Percentiles rank a stretch among this genome's conserved stretches.
Conservation (phyloP, 2,113 vertebrate genomes). For the Austrofundulus limnaeus region DNA sequence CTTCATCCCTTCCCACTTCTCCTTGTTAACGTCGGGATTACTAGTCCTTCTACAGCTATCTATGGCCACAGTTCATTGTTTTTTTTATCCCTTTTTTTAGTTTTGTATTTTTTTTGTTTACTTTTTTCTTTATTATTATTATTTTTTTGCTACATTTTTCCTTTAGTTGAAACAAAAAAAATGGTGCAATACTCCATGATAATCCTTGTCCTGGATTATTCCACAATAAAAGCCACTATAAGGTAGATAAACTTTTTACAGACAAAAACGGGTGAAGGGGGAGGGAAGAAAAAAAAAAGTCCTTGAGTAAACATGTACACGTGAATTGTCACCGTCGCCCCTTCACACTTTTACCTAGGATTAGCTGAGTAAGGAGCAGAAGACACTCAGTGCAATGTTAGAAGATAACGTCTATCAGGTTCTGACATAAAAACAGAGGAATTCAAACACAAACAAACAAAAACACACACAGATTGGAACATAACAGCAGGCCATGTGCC, state of each 20-base stretch:
- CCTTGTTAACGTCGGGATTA: constrained; percentile 63
- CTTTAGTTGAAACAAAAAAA: constrained; percentile 83
- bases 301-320: constrained; percentile 99
- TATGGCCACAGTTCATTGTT: constrained; percentile 88
- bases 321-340: constrained; percentile 88
- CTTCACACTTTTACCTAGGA: constrained; percentile 81
- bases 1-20: constrained; percentile 73
- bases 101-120: constrained; percentile 9
- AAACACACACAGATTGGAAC: constrained; percentile 73
- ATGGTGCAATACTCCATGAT: constrained; percentile 91
- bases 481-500: constrained; percentile 53
- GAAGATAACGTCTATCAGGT: constrained; percentile 80
- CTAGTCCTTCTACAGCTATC: constrained; percentile 77
- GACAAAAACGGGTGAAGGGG: constrained; percentile 56
- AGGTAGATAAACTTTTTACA: constrained; percentile 92
- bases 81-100: constrained; percentile 66
- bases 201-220: constrained; percentile 85
- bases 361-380: constrained; percentile 87
- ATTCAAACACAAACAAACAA: constrained; percentile 70
- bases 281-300: constrained; percentile 79
- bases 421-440: constrained; percentile 60
- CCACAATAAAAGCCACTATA: constrained; percentile 93
- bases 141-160: constrained; percentile 37
- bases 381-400: constrained; percentile 98
- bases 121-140: constrained; percentile 68